Evolutionary conservation across 2,113 vertebrate genomes (phyloP), one percentile per base, ranked within the genome.

Genomic region (Oxyura jamaicensis): DNA sequence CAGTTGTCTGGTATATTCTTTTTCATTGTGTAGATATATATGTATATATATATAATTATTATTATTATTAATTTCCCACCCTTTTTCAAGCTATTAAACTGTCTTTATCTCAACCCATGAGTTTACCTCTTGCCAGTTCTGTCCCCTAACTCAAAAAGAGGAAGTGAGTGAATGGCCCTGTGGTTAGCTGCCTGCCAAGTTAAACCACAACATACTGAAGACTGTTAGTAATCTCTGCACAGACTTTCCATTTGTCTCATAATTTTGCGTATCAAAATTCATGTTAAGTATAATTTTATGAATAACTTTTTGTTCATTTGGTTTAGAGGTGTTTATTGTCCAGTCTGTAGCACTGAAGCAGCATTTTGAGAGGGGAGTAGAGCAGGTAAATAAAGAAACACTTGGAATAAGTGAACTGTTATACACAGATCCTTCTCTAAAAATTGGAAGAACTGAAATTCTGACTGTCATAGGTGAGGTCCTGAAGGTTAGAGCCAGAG

Each of bases 401-500:
- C 22, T 29, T 42, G 39, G 13, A 3, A 2, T n/a, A 74, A 65
- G 6, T 25, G 11, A 21, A 3, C 8, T 85, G 21, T 46, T 74
- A 7, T 52, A 39, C 6, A 29, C 28, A 65, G 9, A 53, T 35
- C 3, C 18, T 55, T 83, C 14, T 58, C 9, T 80, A 50, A 83
- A 72, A 83, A 10, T 22, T 71, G 55, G 6, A 93, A 79, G 10
- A 88, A 62, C 6, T 19, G 14, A 88, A 83, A 75, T 53, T 73
- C 31, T 59, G 1, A 7, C 8, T 89, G 55, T 80, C 13, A 41
- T 11, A 60, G 6, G 13, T 87, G 5, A 52, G 2, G 80, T 10
- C 2, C 25, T 68, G 17, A 25, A 1, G 0, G 21, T 14, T 7
- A 73, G 3, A 50, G 33, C 5, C 18, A 68, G 14, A 59, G 15